Percentiles rank a stretch among this genome's conserved stretches.
phyloP scores from a whole-genome alignment of 1,140 invertebrate species.

The Campodea augens region DNA sequence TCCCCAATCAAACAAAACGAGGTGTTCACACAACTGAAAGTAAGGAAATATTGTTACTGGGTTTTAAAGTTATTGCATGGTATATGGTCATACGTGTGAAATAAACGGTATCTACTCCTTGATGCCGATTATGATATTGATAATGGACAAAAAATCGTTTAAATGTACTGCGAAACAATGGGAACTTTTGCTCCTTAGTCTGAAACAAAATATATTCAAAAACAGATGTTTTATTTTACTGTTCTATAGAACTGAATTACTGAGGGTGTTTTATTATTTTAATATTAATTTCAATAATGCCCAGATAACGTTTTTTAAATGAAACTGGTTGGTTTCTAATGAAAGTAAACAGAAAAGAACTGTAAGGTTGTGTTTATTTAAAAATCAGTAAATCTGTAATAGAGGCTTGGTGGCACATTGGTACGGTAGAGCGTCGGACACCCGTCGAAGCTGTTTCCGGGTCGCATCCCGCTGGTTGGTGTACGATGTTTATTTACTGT shows the following conservation, averaged over 20 bases:
- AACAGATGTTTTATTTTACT: too few relatives aligned
- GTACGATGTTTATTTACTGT: too few relatives aligned
- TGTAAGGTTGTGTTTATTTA: not conserved
- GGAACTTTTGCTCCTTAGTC: not conserved
- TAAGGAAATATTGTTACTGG: slow-evolving; percentile 9
- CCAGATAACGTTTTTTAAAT: too few relatives aligned
- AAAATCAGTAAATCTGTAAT: slow-evolving; percentile 11
- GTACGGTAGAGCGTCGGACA: too few relatives aligned
- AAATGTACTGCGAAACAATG: not conserved
- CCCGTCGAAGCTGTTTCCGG: not conserved
- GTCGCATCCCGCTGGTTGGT: too few relatives aligned
- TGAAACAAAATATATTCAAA: not conserved
- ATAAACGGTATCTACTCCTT: slow-evolving; percentile 1
- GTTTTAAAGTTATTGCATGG: not conserved
- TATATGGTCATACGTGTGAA: too few relatives aligned
- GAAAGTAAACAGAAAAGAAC: too few relatives aligned
- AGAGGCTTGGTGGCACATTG: too few relatives aligned
- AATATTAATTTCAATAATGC: too few relatives aligned
- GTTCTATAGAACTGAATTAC: too few relatives aligned
- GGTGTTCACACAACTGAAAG: slow-evolving; percentile 26
- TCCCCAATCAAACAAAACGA: slow-evolving; percentile 33
- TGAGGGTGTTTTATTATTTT: too few relatives aligned
- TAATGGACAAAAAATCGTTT: not conserved
- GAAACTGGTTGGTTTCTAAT: too few relatives aligned
- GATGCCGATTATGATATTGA: slow-evolving; percentile 1